A percentile compares a stretch with the other conserved stretches of the same genome.
phyloP scores from a whole-genome alignment of 2,888 invertebrate species.

The Magallana nippona region DNA sequence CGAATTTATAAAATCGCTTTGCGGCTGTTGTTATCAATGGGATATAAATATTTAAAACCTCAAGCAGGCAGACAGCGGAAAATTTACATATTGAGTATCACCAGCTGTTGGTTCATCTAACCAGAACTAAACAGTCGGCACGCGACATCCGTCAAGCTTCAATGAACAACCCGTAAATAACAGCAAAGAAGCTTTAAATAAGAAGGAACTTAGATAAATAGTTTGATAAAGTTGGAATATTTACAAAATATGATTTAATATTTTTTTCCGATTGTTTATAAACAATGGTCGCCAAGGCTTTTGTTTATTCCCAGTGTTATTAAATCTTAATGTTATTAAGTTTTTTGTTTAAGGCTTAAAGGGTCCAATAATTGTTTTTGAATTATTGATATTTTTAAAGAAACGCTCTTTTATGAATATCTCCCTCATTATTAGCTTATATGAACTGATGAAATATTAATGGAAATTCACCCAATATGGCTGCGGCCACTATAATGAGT shows the following conservation, averaged over 20 bases:
- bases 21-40: neutral
- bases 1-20: neutral
- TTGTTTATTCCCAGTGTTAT: neutral
- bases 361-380: neutral
- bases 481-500: constrained; percentile 6
- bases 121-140: constrained; percentile 20
- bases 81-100: constrained; percentile 14
- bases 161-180: neutral
- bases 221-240: neutral
- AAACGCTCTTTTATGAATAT: neutral
- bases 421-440: neutral
- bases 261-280: neutral
- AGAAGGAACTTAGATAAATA: neutral
- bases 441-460: constrained; percentile 21
- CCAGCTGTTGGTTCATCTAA: neutral
- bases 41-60: constrained; percentile 6
- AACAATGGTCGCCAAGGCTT: neutral
- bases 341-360: neutral
- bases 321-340: neutral
- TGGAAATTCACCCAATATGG: constrained; percentile 16
- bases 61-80: constrained; percentile 8
- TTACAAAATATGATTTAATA: neutral
- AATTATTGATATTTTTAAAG: constrained; percentile 1
- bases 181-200: neutral
- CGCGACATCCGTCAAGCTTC: neutral